phyloP scores from a whole-genome alignment of 2,113 vertebrate species.

The Zapus hudsonius region DNA sequence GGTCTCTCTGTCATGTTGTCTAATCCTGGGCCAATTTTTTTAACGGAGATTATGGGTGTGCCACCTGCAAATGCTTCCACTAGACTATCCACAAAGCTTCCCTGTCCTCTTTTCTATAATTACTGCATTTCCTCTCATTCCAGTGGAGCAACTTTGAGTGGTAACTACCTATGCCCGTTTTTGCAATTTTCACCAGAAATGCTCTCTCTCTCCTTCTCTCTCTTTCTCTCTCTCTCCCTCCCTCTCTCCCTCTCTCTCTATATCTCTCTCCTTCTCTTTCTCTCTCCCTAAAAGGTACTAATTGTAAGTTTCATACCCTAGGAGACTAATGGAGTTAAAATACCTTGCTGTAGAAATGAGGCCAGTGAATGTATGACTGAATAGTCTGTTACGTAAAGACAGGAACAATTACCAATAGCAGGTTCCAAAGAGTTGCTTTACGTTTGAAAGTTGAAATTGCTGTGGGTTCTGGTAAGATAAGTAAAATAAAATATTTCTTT shows the following conservation, averaged over 20 bases:
- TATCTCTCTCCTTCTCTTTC: not conserved
- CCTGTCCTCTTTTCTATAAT: not conserved
- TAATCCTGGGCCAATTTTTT: not conserved
- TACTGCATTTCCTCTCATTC: not conserved
- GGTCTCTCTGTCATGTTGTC: not conserved
- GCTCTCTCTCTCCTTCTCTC: not conserved
- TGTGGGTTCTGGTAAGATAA: constrained; percentile 21
- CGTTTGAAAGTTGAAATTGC: constrained; percentile 26
- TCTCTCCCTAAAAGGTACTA: not conserved
- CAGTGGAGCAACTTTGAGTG: constrained; percentile 34
- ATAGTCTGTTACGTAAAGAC: constrained; percentile 52
- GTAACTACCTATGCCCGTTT: not conserved
- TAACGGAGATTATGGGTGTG: not conserved
- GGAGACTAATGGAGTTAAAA: constrained; percentile 52
- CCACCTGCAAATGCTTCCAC: not conserved
- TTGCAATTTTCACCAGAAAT: not conserved
- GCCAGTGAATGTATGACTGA: constrained; percentile 33
- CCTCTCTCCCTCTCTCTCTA: not conserved
- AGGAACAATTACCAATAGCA: constrained; percentile 31
- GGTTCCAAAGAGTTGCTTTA: constrained; percentile 46
- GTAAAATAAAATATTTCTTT: constrained; percentile 65
- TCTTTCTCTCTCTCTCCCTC: not conserved
- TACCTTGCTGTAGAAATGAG: constrained; percentile 62
- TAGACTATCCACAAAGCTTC: constrained; percentile 47
- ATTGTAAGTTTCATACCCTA: constrained; percentile 42